Evolutionary conservation across 2,113 vertebrate genomes (phyloP), one percentile per base, ranked within the genome.

Genomic region (Peromyscus californicus): DNA sequence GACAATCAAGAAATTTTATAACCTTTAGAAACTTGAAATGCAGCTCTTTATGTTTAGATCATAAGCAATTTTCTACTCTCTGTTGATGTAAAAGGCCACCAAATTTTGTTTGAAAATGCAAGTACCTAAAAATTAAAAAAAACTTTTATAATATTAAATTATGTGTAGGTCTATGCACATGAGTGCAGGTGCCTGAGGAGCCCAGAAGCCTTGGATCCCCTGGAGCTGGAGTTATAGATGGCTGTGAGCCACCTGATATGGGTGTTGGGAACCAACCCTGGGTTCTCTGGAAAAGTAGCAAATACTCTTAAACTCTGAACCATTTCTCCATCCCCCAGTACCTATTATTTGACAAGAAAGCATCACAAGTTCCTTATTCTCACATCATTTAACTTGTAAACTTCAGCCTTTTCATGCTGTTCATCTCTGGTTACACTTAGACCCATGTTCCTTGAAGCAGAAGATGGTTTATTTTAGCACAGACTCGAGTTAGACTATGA

Each of bases 1-100:
- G 65, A 82, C n/a, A 85, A 59, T 4, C 12, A 22, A 22, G 86
- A 72, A 93, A 65, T 63, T n/a, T 85, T 82, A 86, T 67, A 85
- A 61, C 5, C 42, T 17, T 65, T 67, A 36, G n/a, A 57, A 82
- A 92, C 59, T 97, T 96, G 26, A 94, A 96, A 90, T 94, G 51
- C n/a, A 12, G 26, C 5, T 84, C 5, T 80, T 82, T 17, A 39
- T 75, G 1, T 36, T 21, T 57, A 75, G 45, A 88, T 78, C 26
- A 48, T 13, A 39, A 48, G 5, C 4, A 57, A 51, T 78, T 96
- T 8, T 97, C 48, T 84, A 88, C n/a, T 67, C 72, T 80, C 36
- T 29, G 63, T 2, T n/a, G 42, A 57, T 21, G 1, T 7, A 54
- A 79, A 15, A 88, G 19, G 3, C 6, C 29, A 31, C 57, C 15